Percentiles rank a stretch among this genome's conserved stretches.
phyloP scores from a whole-genome alignment of 2,113 vertebrate species.

The Centropus bengalensis region DNA sequence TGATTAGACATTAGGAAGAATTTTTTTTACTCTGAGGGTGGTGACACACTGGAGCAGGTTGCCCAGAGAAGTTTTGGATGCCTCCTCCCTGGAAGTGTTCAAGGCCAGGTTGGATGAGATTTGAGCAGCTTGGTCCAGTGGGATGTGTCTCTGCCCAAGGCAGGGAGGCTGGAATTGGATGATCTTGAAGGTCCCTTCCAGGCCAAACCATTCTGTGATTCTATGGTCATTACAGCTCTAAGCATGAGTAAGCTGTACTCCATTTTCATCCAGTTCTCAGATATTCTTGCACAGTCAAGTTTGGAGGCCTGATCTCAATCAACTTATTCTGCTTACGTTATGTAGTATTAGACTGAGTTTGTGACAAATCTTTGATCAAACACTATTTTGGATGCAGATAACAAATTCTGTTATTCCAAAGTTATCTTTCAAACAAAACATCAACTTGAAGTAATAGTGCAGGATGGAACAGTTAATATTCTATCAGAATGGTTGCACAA shows the following conservation, averaged over 20 bases:
- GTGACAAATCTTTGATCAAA: neutral
- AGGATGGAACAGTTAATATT: neutral
- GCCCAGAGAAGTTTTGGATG: too few species aligned
- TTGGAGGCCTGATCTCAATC: neutral
- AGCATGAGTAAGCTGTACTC: neutral
- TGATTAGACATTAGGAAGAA: too few species aligned
- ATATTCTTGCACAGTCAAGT: neutral
- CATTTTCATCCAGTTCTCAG: neutral
- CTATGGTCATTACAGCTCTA: neutral
- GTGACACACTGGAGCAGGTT: too few species aligned
- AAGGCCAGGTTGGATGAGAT: too few species aligned
- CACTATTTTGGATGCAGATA: neutral
- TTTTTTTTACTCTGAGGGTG: too few species aligned
- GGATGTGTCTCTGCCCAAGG: too few species aligned
- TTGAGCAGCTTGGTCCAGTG: too few species aligned
- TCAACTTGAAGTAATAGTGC: neutral
- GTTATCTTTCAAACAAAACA: neutral
- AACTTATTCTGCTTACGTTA: neutral
- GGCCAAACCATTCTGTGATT: too few species aligned
- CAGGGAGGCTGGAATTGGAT: too few species aligned
- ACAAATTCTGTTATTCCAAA: neutral
- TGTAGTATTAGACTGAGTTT: neutral
- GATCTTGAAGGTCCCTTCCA: too few species aligned
- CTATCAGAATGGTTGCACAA: neutral
- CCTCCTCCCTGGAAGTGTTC: too few species aligned